Percentiles rank a stretch among this genome's conserved stretches.
phyloP scores from a whole-genome alignment of 1,140 invertebrate species.

The Leptopilina boulardi region DNA sequence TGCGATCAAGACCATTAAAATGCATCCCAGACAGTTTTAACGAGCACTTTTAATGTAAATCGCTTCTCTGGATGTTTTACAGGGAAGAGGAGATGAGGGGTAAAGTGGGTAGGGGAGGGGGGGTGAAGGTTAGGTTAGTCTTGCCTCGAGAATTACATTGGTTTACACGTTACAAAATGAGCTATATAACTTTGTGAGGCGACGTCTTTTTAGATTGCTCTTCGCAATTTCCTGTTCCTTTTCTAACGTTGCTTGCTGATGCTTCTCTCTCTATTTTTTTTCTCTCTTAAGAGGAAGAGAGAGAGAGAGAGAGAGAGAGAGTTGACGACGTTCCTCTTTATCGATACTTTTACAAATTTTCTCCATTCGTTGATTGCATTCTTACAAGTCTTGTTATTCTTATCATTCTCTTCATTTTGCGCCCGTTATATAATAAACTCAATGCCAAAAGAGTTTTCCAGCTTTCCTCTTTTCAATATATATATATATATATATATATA shows the following conservation, averaged over 20 bases:
- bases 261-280: background rate
- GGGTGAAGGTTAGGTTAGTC: no score
- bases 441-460: no score
- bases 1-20: constrained; percentile 1
- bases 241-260: background rate
- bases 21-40: constrained; percentile 8
- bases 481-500: no score
- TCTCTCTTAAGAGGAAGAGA: constrained; percentile 28
- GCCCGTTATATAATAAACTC: no score
- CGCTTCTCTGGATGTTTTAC: constrained; percentile 1
- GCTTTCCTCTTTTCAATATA: no score
- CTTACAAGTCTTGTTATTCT: constrained; percentile 21
- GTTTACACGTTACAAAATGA: constrained; percentile 18
- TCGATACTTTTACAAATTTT: constrained; percentile 16
- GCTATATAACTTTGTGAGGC: constrained; percentile 40
- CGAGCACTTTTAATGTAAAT: constrained; percentile 6
- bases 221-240: constrained; percentile 10
- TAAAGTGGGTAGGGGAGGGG: no score
- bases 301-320: no score
- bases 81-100: no score
- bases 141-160: constrained; percentile 9
- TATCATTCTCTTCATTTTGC: background rate
- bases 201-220: background rate
- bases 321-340: constrained; percentile 27
- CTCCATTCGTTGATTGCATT: constrained; percentile 6